Evolutionary conservation across 2,113 vertebrate genomes (phyloP).

Genomic region (Melanotaenia duboulayi): DNA sequence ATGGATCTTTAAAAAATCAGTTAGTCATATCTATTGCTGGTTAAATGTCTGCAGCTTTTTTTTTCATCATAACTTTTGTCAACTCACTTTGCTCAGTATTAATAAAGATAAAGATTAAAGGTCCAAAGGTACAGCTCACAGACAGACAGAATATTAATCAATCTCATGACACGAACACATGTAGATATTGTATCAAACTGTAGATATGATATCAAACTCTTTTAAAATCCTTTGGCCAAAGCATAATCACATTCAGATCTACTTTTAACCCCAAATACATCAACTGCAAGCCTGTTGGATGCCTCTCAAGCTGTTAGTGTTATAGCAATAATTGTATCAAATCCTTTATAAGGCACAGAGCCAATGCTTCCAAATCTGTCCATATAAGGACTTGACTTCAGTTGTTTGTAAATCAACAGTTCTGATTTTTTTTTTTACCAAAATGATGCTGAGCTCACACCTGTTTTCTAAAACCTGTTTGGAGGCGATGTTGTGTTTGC

Average conservation of each 20-base stretch:
- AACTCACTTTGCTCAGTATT: neutral
- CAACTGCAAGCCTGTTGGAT: constrained; percentile 13
- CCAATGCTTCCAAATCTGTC: constrained; percentile 32
- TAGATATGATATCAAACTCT: constrained; percentile 1
- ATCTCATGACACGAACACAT: neutral
- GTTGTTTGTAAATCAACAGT: constrained; percentile 66
- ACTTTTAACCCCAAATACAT: constrained; percentile 3
- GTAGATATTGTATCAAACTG: neutral
- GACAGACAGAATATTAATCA: no score
- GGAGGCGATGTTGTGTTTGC: constrained; percentile 71
- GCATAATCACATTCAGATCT: constrained; percentile 8
- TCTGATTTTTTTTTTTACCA: constrained; percentile 21
- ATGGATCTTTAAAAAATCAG: no score
- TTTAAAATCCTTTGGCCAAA: neutral
- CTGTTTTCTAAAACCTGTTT: constrained; percentile 76
- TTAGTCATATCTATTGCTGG: neutral
- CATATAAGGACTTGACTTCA: constrained; percentile 72
- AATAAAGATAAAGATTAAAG: neutral
- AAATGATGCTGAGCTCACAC: constrained; percentile 65
- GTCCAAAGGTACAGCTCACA: no score
- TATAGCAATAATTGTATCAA: constrained; percentile 42
- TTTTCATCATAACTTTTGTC: neutral
- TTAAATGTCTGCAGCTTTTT: no score
- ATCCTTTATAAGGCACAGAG: constrained; percentile 17
- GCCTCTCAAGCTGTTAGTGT: constrained; percentile 8